Evolutionary conservation across 2,797 vertebrate genomes (phyloP).

Genomic region (Cheirogaleus major): DNA sequence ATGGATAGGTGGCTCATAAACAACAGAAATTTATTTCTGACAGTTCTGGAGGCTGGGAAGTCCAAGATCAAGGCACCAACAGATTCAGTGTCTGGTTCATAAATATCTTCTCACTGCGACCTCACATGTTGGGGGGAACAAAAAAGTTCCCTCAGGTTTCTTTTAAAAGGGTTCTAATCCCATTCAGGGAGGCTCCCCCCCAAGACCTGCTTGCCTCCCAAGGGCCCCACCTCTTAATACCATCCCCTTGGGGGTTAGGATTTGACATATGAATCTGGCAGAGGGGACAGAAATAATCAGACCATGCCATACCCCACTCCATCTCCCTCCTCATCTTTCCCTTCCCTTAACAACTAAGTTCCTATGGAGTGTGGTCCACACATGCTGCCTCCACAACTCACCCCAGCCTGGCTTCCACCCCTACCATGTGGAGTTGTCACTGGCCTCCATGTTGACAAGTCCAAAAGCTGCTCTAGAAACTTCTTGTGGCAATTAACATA

Average conservation of each 20-base stretch:
- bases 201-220: neutral
- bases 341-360: neutral
- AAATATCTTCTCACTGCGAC: neutral
- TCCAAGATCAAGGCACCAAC: neutral
- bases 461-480: neutral
- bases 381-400: neutral
- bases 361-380: neutral
- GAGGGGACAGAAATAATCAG: neutral
- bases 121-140: neutral
- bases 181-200: neutral
- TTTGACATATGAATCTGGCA: neutral
- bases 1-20: neutral
- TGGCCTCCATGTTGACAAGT: neutral
- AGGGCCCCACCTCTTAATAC: neutral
- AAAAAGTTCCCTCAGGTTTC: neutral
- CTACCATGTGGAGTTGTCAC: accelerated
- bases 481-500: neutral
- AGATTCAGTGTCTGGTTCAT: neutral
- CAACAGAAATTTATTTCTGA: neutral
- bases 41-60: neutral
- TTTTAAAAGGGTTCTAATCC: neutral
- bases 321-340: neutral
- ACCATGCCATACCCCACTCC: neutral
- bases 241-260: neutral
- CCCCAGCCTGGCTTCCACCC: neutral